Percentiles rank a stretch among this genome's conserved stretches.
These are phyloP conservation scores for Pachyrhynchus sulphureomaculatus DNA, from an alignment of 1,140 invertebrate genomes.

Conservation along the genomic window DNA sequence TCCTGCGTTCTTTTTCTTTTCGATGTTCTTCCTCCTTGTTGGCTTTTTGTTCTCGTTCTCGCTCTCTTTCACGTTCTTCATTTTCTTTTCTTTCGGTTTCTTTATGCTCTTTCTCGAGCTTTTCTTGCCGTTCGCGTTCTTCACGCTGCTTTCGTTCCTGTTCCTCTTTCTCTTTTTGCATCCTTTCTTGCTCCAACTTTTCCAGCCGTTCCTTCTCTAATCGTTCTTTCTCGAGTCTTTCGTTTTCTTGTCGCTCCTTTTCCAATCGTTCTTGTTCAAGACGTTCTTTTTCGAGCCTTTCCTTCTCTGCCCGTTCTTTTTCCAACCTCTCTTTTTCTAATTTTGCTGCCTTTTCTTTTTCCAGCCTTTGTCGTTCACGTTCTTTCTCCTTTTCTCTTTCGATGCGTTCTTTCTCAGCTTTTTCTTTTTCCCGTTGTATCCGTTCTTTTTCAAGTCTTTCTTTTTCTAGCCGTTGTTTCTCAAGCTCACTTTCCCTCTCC, in stretches of 20 bases:
- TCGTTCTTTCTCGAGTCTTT: conserved; percentile 48
- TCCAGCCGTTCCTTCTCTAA: conserved; percentile 40
- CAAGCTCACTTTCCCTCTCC: conserved; percentile 39
- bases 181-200: conserved; percentile 33
- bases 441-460: conserved; percentile 42
- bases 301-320: conserved; percentile 45
- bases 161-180: conserved; percentile 46
- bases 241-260: conserved; percentile 44
- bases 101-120: conserved; percentile 41
- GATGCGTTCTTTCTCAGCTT: conserved; percentile 38
- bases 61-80: conserved; percentile 27
- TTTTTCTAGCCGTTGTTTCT: conserved; percentile 48
- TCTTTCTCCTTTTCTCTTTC: conserved; percentile 37
- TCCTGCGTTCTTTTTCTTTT: conserved; percentile 41
- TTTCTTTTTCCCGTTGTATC: conserved; percentile 39
- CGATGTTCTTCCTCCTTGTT: conserved; percentile 42
- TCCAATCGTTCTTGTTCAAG: conserved; percentile 47
- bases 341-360: conserved; percentile 47
- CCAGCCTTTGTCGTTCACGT: conserved; percentile 43
- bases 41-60: conserved; percentile 41
- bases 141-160: conserved; percentile 29
- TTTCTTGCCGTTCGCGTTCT: conserved; percentile 42
- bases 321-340: conserved; percentile 45
- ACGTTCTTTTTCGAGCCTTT: conserved; percentile 50
- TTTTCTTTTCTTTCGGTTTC: conserved; percentile 45